These are phyloP conservation scores for Pangasius macronema DNA, from an alignment of 2,797 vertebrate genomes.

Conservation along the genomic window DNA sequence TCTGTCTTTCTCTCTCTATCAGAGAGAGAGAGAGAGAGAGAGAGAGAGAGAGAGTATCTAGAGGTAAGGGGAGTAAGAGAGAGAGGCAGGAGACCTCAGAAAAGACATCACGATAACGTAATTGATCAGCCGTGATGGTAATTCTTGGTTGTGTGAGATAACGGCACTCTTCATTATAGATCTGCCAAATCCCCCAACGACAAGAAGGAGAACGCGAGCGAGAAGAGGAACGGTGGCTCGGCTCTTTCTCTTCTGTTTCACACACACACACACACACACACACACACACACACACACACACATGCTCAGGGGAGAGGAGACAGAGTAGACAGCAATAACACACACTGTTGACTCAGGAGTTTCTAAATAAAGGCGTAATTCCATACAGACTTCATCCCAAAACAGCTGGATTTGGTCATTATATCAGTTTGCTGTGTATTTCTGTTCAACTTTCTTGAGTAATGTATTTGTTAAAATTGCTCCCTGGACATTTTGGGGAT, in stretches of 20 bases:
- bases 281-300: too few species aligned
- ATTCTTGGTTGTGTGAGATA: slow-evolving; percentile 48
- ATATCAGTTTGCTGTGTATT: slow-evolving; percentile 18
- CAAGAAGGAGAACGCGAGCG: background rate
- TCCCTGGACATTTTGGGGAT: slow-evolving; percentile 16
- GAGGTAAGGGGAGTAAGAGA: too few species aligned
- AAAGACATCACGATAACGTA: slow-evolving; percentile 47
- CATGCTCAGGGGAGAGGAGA: slow-evolving; percentile 25
- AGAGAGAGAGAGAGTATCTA: too few species aligned
- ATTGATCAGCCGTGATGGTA: slow-evolving; percentile 51
- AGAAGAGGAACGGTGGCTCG: slow-evolving; percentile 30
- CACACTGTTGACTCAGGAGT: slow-evolving; percentile 50
- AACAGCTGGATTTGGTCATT: slow-evolving; percentile 40
- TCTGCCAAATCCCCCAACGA: slow-evolving; percentile 40
- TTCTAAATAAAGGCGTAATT: slow-evolving; percentile 46
- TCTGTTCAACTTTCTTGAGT: slow-evolving; percentile 5
- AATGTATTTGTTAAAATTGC: slow-evolving; percentile 22
- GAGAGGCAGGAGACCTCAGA: too few species aligned
- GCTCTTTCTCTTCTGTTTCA: slow-evolving; percentile 5
- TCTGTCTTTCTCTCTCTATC: background rate
- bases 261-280: too few species aligned
- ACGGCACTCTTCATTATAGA: slow-evolving; percentile 52
- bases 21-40: too few species aligned
- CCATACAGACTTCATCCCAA: slow-evolving; percentile 33
- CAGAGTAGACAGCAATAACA: slow-evolving; percentile 47